Evolutionary conservation across 2,888 invertebrate genomes (phyloP), one percentile per base, ranked within the genome.

Genomic region (Noctua janthe): DNA sequence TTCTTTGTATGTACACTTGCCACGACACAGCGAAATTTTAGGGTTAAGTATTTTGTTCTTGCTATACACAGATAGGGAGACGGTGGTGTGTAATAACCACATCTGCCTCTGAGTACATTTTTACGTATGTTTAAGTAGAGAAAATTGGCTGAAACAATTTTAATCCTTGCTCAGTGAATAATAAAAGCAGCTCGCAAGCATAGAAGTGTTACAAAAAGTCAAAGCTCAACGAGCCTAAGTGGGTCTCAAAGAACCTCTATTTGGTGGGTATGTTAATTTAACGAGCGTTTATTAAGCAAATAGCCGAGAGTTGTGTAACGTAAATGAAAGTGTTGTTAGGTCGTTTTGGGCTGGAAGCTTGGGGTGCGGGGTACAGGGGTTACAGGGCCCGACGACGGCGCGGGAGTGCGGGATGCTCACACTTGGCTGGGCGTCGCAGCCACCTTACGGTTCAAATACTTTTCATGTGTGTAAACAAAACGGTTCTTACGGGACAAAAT

Each of bases 201-300:
- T 74, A 78, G 66, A 71, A 78, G 74, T 85, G 81, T 79, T 82
- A 85, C 78, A 90, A 87, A 85, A 87, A 89, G 79, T 83, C 82
- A 86, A 84, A 87, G 76, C 86, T 87, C 78, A 82, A 82, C 78
- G 76, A 76, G 80, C 76, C 83, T 86, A 83, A 90, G 83, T 83
- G 84, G 80, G 83, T 80, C 85, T 91, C 84, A 90, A 89, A 92
- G 90, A 92, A 89, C 87, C 85, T 87, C 88, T 89, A 90, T 91
- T 88, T 82, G 85, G 90, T 89, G 88, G 87, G 90, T 92, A 92
- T 92, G 93, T 92, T 93, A 93, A 91, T 92, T 90, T 91, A 91
- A 93, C 91, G 91, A 92, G 92, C 90, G 88, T 92, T 92, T 93
- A 93, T 92, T 92, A 92, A 92, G 91, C 87, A 92, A 93, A 93